A percentile compares a stretch with the other conserved stretches of the same genome.
Evolutionary conservation across 1,140 invertebrate genomes (phyloP).

Genomic region (Pseudomyrmex sp.): DNA sequence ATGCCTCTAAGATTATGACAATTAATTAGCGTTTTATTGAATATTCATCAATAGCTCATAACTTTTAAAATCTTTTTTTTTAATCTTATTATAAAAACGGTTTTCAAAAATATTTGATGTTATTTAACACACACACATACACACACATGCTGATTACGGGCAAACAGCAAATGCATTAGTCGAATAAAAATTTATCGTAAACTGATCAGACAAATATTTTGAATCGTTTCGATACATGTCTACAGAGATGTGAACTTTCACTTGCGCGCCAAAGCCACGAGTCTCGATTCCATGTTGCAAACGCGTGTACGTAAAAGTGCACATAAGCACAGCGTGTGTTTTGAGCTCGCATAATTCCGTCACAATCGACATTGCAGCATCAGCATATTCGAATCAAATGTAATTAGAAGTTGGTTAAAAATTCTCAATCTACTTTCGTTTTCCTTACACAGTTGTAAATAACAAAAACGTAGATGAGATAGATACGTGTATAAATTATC

Average conservation of each 20-base stretch:
- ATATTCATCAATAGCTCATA: no score
- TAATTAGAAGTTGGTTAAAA: not conserved
- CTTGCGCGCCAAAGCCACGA: conserved; percentile 19
- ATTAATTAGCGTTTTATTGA: no score
- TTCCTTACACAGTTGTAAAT: not conserved
- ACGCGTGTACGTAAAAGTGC: not conserved
- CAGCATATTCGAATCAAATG: conserved; percentile 13
- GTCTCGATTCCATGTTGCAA: not conserved
- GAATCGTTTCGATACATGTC: conserved; percentile 28
- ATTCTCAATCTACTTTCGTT: not conserved
- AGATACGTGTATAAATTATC: no score
- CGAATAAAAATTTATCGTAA: not conserved
- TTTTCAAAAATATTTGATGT: no score
- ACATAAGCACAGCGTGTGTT: not conserved
- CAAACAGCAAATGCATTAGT: not conserved
- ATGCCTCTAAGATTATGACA: no score
- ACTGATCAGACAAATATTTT: conserved; percentile 31
- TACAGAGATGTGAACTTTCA: conserved; percentile 42
- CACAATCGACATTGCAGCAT: conserved; percentile 9
- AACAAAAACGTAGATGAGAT: not conserved
- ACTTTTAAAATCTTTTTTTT: no score
- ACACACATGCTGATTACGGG: no score
- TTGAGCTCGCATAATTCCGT: conserved; percentile 11
- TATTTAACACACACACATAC: no score
- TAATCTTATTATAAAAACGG: no score